These are phyloP conservation scores for Dipodomys spectabilis DNA, from an alignment of 2,113 vertebrate species.

Conservation along the genomic window DNA sequence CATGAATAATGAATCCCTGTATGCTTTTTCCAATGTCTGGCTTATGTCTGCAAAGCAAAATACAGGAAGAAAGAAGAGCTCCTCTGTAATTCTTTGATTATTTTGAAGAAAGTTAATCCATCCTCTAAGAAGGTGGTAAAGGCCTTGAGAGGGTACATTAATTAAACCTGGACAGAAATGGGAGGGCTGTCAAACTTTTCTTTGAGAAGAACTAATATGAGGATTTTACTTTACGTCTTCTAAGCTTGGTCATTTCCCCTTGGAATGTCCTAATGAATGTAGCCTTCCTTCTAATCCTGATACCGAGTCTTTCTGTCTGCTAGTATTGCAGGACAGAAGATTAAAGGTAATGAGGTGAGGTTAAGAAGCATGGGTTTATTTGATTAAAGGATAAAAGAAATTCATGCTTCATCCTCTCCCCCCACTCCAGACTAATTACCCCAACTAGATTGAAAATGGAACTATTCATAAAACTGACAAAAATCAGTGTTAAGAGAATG, in stretches of 20 bases:
- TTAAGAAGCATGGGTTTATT: slow-evolving; percentile 50
- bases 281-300: background rate
- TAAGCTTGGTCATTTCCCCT: background rate
- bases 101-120: background rate
- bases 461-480: slow-evolving; percentile 62
- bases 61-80: slow-evolving; percentile 31
- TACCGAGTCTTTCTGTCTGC: background rate
- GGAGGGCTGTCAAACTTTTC: background rate
- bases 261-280: slow-evolving; percentile 26
- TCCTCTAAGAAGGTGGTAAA: slow-evolving; percentile 40
- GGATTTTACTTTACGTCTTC: background rate
- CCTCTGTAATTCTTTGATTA: slow-evolving; percentile 25
- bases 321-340: slow-evolving; percentile 36
- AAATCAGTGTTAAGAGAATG: slow-evolving; percentile 59
- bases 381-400: slow-evolving; percentile 72
- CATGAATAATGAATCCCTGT: slow-evolving; percentile 86
- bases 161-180: slow-evolving; percentile 42
- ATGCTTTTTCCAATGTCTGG: slow-evolving; percentile 67
- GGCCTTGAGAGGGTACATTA: background rate
- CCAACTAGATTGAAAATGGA: slow-evolving; percentile 65
- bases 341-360: slow-evolving; percentile 58
- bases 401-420: slow-evolving; percentile 46
- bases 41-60: slow-evolving; percentile 60
- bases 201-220: slow-evolving; percentile 31
- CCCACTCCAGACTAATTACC: slow-evolving; percentile 58